These are phyloP conservation scores for Hyaena hyaena DNA, from an alignment of 2,113 vertebrate species.

Conservation along the genomic window DNA sequence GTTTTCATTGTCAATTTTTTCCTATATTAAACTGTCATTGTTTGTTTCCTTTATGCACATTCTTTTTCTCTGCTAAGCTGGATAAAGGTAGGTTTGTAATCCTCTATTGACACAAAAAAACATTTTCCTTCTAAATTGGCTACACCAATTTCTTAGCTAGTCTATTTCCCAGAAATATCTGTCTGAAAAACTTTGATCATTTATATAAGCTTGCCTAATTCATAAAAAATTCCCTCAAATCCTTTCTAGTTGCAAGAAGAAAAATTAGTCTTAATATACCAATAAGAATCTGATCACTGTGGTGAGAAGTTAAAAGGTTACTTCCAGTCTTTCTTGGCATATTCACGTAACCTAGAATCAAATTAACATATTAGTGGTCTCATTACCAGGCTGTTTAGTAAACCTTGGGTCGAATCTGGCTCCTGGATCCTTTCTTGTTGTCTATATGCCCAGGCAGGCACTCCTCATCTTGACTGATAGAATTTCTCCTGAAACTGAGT, in stretches of 20 bases:
- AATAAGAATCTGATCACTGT: neutral
- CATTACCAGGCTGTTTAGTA: neutral
- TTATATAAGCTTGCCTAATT: neutral
- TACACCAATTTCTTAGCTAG: neutral
- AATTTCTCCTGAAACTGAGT: neutral
- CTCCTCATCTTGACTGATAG: neutral
- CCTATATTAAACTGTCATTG: slow-evolving; percentile 35
- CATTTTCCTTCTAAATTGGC: neutral
- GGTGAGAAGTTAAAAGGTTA: slow-evolving; percentile 2
- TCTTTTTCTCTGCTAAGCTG: neutral
- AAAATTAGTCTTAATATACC: neutral
- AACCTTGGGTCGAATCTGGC: neutral
- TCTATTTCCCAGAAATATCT: slow-evolving; percentile 35
- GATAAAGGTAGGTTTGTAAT: slow-evolving; percentile 33
- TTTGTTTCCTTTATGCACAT: slow-evolving; percentile 34
- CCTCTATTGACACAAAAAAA: neutral
- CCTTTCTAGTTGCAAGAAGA: neutral
- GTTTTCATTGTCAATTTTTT: slow-evolving; percentile 33
- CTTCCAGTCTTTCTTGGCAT: neutral
- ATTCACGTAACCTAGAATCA: neutral
- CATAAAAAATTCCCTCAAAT: neutral
- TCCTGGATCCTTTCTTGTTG: neutral
- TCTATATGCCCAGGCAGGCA: neutral
- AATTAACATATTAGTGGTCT: slow-evolving; percentile 14
- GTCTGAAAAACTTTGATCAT: slow-evolving; percentile 37